A percentile compares a stretch with the other conserved stretches of the same genome.
Evolutionary conservation across 2,888 invertebrate genomes (phyloP).

Genomic region (Stictocephala bisonia): DNA sequence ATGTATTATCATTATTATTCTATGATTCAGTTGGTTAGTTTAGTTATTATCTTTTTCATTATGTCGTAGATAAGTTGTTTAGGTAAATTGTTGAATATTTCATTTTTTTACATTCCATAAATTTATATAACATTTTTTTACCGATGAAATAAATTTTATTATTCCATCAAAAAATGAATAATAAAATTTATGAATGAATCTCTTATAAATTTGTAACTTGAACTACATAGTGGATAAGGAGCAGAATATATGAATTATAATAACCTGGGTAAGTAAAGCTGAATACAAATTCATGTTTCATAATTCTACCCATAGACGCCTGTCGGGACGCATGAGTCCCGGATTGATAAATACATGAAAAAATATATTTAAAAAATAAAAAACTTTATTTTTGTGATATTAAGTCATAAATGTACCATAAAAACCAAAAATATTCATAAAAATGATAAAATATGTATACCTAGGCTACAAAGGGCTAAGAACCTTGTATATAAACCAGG

Average conservation of each 20-base stretch:
- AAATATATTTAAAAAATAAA: background rate
- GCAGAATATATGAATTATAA: background rate
- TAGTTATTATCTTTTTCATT: background rate
- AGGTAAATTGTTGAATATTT: too few relatives aligned
- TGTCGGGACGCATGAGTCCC: too few relatives aligned
- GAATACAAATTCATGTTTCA: constrained; percentile 13
- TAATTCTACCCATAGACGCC: background rate
- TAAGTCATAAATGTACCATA: constrained; percentile 1
- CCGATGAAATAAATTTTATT: background rate
- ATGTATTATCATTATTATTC: background rate
- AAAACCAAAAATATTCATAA: background rate
- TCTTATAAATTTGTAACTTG: background rate
- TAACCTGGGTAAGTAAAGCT: background rate
- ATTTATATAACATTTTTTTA: background rate
- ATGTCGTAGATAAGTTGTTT: background rate
- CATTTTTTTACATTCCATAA: background rate
- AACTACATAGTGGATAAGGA: constrained; percentile 4
- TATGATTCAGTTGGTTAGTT: background rate
- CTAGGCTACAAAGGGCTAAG: background rate
- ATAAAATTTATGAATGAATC: too few relatives aligned
- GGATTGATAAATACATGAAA: background rate
- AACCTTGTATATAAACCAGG: too few relatives aligned
- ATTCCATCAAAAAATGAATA: background rate
- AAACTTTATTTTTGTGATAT: constrained; percentile 3
- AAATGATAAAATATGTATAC: constrained; percentile 10